Evolutionary conservation across 2,113 vertebrate species (phyloP).

Genomic region (Clinocottus analis): DNA sequence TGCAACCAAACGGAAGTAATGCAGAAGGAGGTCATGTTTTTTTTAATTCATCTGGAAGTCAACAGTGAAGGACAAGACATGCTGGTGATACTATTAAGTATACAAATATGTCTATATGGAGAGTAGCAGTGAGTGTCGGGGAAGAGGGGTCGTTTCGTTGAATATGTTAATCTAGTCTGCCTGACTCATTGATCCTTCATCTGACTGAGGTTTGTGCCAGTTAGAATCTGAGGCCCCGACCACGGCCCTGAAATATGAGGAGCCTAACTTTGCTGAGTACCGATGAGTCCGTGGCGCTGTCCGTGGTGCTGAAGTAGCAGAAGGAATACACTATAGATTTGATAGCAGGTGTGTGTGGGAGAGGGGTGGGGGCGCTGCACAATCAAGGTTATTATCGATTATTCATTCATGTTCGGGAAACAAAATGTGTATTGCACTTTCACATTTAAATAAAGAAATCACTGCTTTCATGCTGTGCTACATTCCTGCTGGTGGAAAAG

Average conservation of each 20-base stretch:
- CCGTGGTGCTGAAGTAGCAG: constrained; percentile 1
- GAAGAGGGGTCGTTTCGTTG: background rate
- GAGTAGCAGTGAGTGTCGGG: background rate
- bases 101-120: background rate
- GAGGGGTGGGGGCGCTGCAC: no score
- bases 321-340: background rate
- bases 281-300: background rate
- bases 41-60: background rate
- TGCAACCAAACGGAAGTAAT: constrained; percentile 31
- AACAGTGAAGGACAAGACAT: background rate
- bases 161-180: constrained; percentile 5
- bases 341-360: no score
- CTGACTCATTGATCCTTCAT: background rate
- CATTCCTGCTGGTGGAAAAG: background rate
- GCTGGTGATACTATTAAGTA: background rate
- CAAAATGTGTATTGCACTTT: no score
- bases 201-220: background rate
- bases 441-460: background rate
- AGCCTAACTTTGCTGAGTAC: background rate
- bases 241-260: background rate
- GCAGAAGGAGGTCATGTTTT: background rate
- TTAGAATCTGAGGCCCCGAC: background rate
- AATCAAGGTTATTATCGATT: background rate
- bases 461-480: background rate
- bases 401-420: background rate